phyloP scores from a whole-genome alignment of 1,140 invertebrate species.

The Homarus americanus region DNA sequence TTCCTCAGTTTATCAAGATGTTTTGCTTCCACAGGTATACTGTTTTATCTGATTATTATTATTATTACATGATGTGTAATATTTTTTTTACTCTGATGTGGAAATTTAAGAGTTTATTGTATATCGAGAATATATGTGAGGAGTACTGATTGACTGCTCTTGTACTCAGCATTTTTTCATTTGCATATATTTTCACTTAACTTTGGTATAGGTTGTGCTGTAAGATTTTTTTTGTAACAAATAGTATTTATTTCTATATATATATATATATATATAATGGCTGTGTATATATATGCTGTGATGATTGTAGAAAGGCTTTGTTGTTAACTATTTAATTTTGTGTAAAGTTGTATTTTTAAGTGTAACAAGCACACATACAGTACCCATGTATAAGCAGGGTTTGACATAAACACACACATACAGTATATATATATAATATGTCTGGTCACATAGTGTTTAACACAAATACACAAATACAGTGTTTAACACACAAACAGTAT shows the following conservation, averaged over 20 bases:
- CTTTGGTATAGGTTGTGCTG: conserved; percentile 1
- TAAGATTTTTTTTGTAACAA: neutral
- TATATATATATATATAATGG: neutral
- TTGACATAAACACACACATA: neutral
- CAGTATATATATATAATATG: neutral
- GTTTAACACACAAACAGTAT: neutral
- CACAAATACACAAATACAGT: too few species aligned
- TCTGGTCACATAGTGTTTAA: too few species aligned
- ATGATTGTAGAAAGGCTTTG: neutral
- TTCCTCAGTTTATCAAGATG: neutral
- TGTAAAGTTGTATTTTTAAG: neutral
- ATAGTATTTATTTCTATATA: neutral
- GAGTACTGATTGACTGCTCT: neutral
- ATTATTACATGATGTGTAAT: too few species aligned
- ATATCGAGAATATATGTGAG: neutral
- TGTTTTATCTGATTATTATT: neutral
- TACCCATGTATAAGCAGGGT: too few species aligned
- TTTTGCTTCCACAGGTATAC: neutral
- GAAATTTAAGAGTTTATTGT: neutral
- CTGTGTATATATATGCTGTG: neutral
- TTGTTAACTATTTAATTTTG: conserved; percentile 1
- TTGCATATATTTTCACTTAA: neutral
- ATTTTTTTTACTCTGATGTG: neutral
- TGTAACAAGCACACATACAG: neutral
- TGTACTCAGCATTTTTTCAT: neutral